Conservation (phyloP, 2,888 invertebrate species). For the Hydraecia micacea region DNA sequence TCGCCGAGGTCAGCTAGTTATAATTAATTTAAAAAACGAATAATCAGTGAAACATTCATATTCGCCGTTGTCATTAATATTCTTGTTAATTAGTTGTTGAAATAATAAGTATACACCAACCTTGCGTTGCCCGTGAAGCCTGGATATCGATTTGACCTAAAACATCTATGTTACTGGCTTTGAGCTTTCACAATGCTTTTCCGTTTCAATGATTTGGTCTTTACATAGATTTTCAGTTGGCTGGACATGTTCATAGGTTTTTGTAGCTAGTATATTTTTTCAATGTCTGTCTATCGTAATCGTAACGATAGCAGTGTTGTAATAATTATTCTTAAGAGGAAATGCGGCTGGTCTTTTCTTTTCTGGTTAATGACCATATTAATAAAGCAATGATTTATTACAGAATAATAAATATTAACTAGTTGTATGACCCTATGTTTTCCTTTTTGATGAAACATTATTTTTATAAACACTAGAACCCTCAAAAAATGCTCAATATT, state of each 20-base stretch:
- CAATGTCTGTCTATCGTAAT: neutral
- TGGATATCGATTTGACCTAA: constrained; percentile 45
- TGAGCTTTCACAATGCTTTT: constrained; percentile 47
- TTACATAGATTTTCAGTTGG: constrained; percentile 38
- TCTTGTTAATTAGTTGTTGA: neutral
- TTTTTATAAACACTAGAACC: too few species aligned
- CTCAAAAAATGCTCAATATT: too few species aligned
- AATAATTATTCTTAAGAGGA: too few species aligned
- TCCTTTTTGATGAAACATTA: too few species aligned
- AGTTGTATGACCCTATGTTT: too few species aligned
- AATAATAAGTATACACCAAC: neutral
- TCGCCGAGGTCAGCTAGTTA: too few species aligned
- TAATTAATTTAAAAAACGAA: neutral
- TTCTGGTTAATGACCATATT: too few species aligned
- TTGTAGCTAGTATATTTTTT: neutral
- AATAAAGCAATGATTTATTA: too few species aligned
- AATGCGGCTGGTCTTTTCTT: too few species aligned
- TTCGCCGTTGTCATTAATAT: neutral
- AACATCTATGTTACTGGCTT: constrained; percentile 38
- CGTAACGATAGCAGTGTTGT: neutral
- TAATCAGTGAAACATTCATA: neutral
- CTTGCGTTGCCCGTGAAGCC: neutral
- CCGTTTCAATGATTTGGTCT: constrained; percentile 48
- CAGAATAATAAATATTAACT: too few species aligned
- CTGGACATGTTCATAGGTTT: constrained; percentile 18